These are phyloP conservation scores for Calonectris borealis DNA, from an alignment of 2,113 vertebrate species.

Conservation along the genomic window DNA sequence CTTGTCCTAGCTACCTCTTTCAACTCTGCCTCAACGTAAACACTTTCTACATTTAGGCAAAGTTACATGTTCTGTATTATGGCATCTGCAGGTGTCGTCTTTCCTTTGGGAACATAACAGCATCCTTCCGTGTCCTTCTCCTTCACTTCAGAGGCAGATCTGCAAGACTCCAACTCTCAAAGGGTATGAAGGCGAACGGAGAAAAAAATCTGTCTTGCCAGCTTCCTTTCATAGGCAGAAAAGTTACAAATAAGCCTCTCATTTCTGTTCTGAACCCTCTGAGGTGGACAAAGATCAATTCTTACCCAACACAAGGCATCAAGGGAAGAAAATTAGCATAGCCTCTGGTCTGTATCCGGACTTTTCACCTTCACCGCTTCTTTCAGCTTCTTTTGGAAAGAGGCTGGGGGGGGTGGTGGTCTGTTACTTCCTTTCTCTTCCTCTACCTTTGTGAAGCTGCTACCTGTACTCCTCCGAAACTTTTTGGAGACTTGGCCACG, in stretches of 20 bases:
- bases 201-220: not conserved
- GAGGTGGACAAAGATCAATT: not conserved
- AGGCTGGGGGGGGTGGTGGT: fast-evolving
- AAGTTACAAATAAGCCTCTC: not conserved
- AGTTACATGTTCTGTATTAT: not conserved
- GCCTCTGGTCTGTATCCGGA: fast-evolving
- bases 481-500: not conserved
- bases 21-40: not conserved
- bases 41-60: not conserved
- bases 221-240: not conserved
- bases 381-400: not conserved
- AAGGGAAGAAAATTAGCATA: not conserved
- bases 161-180: not conserved
- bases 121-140: not conserved
- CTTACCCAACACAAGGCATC: not conserved
- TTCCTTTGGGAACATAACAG: not conserved
- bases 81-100: not conserved
- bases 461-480: not conserved
- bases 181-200: not conserved
- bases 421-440: not conserved
- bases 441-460: not conserved
- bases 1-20: not conserved
- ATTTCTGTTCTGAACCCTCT: not conserved
- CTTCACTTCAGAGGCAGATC: not conserved
- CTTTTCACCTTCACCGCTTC: not conserved